A percentile compares a stretch with the other conserved stretches of the same genome.
Evolutionary conservation across 2,797 vertebrate species (phyloP).

Genomic region (Sebastes vulpes): DNA sequence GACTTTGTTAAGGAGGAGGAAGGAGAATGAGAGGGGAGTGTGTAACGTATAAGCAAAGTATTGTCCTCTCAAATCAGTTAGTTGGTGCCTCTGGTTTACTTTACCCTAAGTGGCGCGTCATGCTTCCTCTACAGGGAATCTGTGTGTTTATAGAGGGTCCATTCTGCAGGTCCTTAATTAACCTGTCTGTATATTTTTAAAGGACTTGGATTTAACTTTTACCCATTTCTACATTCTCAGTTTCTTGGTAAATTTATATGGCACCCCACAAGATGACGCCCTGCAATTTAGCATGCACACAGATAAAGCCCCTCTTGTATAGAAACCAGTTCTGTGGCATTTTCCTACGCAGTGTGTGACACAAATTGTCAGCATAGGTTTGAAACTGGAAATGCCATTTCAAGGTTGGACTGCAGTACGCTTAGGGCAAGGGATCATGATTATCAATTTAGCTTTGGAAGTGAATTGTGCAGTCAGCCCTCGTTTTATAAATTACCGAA

Average conservation of each 20-base stretch:
- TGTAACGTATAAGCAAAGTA: slow-evolving; percentile 45
- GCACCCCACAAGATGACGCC: slow-evolving; percentile 48
- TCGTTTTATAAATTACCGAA: neutral
- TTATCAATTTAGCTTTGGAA: slow-evolving; percentile 13
- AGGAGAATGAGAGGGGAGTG: slow-evolving; percentile 22
- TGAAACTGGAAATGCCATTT: slow-evolving; percentile 30
- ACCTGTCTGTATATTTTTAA: slow-evolving; percentile 35
- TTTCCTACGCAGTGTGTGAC: slow-evolving; percentile 31
- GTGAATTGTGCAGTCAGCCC: neutral
- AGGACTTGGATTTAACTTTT: slow-evolving; percentile 42
- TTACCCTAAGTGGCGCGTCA: slow-evolving; percentile 31
- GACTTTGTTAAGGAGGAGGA: slow-evolving; percentile 16
- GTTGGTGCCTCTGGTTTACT: slow-evolving; percentile 55
- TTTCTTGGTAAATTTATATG: slow-evolving; percentile 55
- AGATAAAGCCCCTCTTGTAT: slow-evolving; percentile 67
- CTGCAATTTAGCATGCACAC: slow-evolving; percentile 45
- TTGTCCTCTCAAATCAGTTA: slow-evolving; percentile 40
- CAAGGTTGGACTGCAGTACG: slow-evolving; percentile 15
- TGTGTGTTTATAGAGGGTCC: slow-evolving; percentile 55
- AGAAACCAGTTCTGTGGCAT: slow-evolving; percentile 62
- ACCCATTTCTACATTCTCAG: slow-evolving; percentile 30
- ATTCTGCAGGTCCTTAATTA: slow-evolving; percentile 47
- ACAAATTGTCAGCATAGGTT: slow-evolving; percentile 47
- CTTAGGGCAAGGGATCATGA: neutral
- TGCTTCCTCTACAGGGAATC: slow-evolving; percentile 56